Conservation (phyloP, 1,140 invertebrate species). For the Diabrotica undecimpunctata region DNA sequence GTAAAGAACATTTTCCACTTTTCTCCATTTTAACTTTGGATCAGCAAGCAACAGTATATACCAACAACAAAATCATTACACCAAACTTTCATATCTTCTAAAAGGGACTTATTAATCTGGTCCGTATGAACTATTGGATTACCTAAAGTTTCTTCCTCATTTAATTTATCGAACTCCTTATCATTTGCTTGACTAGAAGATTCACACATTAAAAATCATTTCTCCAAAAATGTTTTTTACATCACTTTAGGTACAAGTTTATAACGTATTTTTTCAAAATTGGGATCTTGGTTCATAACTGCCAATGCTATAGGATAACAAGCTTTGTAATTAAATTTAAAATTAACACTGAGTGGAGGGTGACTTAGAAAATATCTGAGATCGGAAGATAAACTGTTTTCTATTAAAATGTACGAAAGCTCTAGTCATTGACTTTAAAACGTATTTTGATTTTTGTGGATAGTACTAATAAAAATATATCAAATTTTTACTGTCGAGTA, state of each 20-base stretch:
- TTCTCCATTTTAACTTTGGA: too few species aligned
- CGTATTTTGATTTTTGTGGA: too few species aligned
- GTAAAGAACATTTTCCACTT: too few species aligned
- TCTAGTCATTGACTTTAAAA: too few species aligned
- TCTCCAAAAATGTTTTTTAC: conserved; percentile 98
- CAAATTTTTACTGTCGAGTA: too few species aligned
- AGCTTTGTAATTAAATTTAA: conserved; percentile 90
- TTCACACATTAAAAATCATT: conserved; percentile 99
- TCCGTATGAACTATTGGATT: not conserved
- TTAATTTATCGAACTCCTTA: conserved; percentile 69
- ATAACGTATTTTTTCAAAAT: conserved; percentile 97
- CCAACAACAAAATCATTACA: too few species aligned
- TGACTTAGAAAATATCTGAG: conserved; percentile 94
- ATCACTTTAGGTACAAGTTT: conserved; percentile 98
- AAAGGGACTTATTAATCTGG: too few species aligned
- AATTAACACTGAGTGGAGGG: conserved; percentile 92
- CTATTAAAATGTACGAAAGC: conserved; percentile 84
- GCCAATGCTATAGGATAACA: conserved; percentile 88
- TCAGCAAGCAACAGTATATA: too few species aligned
- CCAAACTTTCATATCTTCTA: too few species aligned
- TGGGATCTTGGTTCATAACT: conserved; percentile 90
- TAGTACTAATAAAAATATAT: too few species aligned
- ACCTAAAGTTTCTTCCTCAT: conserved; percentile 46
- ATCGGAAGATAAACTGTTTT: conserved; percentile 90
- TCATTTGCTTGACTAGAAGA: conserved; percentile 93